Evolutionary conservation across 2,888 invertebrate genomes (phyloP).

Genomic region (Rhaphigaster nebulosa): DNA sequence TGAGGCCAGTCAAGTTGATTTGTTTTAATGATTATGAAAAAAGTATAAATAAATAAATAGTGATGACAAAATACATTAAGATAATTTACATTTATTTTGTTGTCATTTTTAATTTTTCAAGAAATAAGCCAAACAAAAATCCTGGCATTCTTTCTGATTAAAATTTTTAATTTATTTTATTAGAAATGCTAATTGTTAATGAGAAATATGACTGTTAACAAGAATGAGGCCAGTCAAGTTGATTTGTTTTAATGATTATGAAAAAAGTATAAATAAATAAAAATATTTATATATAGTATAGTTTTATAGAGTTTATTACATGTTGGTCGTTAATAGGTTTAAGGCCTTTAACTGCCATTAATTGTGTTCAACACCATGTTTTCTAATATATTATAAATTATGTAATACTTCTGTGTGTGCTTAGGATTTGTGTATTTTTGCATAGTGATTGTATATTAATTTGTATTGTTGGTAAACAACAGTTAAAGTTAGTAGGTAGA

Average conservation of each 20-base stretch:
- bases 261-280: slow-evolving; percentile 10
- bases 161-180: slow-evolving; percentile 19
- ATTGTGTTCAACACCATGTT: slow-evolving; percentile 58
- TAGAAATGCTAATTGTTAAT: background rate
- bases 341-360: slow-evolving; percentile 59
- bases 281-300: slow-evolving; percentile 54
- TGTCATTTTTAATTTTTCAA: background rate
- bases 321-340: slow-evolving; percentile 55
- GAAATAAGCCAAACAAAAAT: background rate
- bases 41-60: background rate
- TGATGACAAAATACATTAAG: background rate
- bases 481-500: slow-evolving; percentile 37
- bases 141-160: background rate
- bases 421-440: slow-evolving; percentile 55
- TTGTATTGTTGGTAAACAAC: slow-evolving; percentile 16
- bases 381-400: slow-evolving; percentile 52
- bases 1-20: slow-evolving; percentile 58
- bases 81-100: background rate
- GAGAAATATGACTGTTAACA: background rate
- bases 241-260: slow-evolving; percentile 46
- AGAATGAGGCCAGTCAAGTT: slow-evolving; percentile 56
- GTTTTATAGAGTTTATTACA: slow-evolving; percentile 57
- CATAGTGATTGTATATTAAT: slow-evolving; percentile 43
- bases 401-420: slow-evolving; percentile 40
- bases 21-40: slow-evolving; percentile 9